Conservation (phyloP, 2,888 invertebrate species). For the Didymodactylos carnosus region DNA sequence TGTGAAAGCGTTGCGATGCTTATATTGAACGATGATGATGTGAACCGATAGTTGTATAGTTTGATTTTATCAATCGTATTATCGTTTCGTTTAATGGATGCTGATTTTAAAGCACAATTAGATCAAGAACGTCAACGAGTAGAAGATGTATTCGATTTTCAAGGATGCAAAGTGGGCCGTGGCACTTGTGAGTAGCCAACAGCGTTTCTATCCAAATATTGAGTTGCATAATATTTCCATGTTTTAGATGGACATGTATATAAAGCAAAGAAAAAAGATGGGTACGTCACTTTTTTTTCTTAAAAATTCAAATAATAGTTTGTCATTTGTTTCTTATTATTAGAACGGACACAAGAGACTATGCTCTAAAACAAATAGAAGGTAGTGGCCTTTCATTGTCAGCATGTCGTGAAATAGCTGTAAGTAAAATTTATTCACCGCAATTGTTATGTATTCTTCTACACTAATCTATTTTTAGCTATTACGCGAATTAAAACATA, state of each 20-base stretch:
- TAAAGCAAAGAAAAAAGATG: conserved; percentile 12
- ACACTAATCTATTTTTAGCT: conserved; percentile 43
- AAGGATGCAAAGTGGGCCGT: conserved; percentile 91
- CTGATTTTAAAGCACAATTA: conserved; percentile 25
- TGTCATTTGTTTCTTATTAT: conserved; percentile 8
- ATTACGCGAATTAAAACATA: conserved; percentile 77
- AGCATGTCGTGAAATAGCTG: conserved; percentile 94
- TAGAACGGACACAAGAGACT: conserved; percentile 57
- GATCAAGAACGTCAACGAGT: conserved; percentile 41
- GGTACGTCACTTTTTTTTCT: neutral
- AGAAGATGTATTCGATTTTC: conserved; percentile 94
- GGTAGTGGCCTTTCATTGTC: conserved; percentile 97
- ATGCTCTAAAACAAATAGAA: conserved; percentile 94
- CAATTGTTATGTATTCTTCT: conserved; percentile 3
- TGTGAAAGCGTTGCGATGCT: too few relatives aligned
- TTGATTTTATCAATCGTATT: conserved; percentile 7
- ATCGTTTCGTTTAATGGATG: conserved; percentile 30
- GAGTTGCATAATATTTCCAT: neutral
- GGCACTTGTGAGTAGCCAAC: conserved; percentile 79
- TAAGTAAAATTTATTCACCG: conserved; percentile 37
- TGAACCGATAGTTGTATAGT: too few relatives aligned
- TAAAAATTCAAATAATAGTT: neutral
- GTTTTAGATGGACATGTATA: neutral
- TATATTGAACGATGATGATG: too few relatives aligned
- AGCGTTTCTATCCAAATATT: neutral